Evolutionary conservation across 2,888 invertebrate species (phyloP).

Genomic region (Scaptomyza tumidula): DNA sequence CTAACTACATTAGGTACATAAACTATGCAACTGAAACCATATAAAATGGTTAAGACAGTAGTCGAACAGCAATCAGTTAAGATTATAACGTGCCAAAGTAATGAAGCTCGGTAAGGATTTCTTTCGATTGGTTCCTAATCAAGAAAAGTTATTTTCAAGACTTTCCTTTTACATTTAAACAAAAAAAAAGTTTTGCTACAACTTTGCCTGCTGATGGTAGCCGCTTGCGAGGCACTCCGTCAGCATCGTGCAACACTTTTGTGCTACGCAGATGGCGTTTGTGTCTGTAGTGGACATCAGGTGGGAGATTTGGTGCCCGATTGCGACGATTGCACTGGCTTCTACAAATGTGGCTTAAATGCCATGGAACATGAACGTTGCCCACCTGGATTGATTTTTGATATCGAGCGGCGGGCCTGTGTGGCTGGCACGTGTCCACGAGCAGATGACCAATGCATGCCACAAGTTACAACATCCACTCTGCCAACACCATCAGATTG

Average conservation of each 20-base stretch:
- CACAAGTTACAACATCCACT: not conserved
- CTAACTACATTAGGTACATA: constrained; percentile 4
- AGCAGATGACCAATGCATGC: constrained; percentile 26
- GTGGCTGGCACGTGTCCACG: constrained; percentile 57
- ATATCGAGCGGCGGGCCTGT: constrained; percentile 28
- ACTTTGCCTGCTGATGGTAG: constrained; percentile 27
- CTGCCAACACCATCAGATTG: constrained; percentile 19
- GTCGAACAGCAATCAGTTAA: constrained; percentile 27
- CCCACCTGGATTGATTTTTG: constrained; percentile 28
- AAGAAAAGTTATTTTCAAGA: not conserved
- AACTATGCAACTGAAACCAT: constrained; percentile 18
- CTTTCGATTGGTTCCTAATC: not conserved
- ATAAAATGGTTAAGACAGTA: constrained; percentile 33
- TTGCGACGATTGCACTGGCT: constrained; percentile 60
- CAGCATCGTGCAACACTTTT: not conserved
- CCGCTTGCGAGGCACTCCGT: not conserved
- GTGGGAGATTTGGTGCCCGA: constrained; percentile 48
- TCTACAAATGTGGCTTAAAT: constrained; percentile 41
- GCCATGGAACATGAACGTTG: constrained; percentile 27
- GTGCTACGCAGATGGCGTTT: constrained; percentile 31
- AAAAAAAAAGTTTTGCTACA: constrained; percentile 24
- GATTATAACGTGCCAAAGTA: constrained; percentile 2
- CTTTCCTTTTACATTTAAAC: not conserved
- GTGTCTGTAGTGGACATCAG: constrained; percentile 46
- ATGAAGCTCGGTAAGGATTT: constrained; percentile 63